These are phyloP conservation scores for Daboia siamensis DNA, from an alignment of 2,113 vertebrate species.

Conservation along the genomic window DNA sequence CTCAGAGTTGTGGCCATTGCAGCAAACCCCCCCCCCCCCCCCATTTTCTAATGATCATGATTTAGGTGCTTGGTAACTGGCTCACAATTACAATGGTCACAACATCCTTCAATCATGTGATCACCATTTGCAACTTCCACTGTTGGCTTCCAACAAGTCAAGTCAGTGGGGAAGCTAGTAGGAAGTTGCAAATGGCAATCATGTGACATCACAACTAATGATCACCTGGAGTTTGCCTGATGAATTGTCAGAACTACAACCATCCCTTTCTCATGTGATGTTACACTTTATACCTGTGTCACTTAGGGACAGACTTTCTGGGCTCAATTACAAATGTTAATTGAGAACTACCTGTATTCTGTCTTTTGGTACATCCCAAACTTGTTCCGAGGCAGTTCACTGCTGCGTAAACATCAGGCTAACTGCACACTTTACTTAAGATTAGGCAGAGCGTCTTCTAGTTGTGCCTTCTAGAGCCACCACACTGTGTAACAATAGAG, in stretches of 20 bases:
- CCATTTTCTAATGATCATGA: background rate
- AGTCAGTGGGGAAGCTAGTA: background rate
- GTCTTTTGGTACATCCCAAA: background rate
- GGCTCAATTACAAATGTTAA: background rate
- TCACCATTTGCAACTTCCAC: background rate
- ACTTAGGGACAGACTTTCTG: background rate
- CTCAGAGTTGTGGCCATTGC: background rate
- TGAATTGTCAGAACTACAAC: background rate
- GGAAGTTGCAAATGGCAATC: background rate
- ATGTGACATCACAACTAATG: background rate
- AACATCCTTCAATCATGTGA: background rate
- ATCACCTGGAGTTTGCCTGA: background rate
- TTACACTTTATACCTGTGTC: background rate
- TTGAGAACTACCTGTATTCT: background rate
- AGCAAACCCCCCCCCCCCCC: background rate
- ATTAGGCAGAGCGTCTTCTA: background rate
- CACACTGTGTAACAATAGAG: background rate
- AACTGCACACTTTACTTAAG: background rate
- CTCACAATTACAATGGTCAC: background rate
- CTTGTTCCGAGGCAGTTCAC: background rate
- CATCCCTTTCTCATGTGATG: background rate
- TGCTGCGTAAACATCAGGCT: background rate
- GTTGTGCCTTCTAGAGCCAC: background rate
- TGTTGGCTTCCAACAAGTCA: background rate
- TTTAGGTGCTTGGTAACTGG: background rate